phyloP scores from a whole-genome alignment of 2,797 vertebrate genomes.

The Mallotus villosus region DNA sequence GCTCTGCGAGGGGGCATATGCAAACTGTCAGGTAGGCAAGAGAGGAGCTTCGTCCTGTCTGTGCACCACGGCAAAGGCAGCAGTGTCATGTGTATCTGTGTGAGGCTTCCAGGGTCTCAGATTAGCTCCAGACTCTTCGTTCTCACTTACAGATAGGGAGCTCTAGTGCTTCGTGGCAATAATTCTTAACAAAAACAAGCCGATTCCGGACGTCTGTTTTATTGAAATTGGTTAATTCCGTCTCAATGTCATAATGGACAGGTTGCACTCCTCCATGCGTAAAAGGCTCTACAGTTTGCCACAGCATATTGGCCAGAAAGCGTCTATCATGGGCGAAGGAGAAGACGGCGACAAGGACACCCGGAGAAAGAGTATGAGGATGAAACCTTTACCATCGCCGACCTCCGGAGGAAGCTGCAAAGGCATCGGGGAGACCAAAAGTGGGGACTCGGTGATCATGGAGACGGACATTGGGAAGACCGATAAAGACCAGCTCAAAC shows the following conservation, averaged over 20 bases:
- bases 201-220: slow-evolving; percentile 52
- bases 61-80: slow-evolving; percentile 53
- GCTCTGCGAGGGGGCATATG: slow-evolving; percentile 66
- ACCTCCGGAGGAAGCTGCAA: slow-evolving; percentile 78
- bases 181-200: slow-evolving; percentile 47
- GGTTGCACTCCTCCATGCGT: slow-evolving; percentile 96
- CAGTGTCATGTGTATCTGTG: slow-evolving; percentile 68
- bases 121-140: slow-evolving; percentile 70
- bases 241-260: slow-evolving; percentile 88
- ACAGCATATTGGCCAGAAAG: slow-evolving; percentile 92
- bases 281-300: slow-evolving; percentile 99
- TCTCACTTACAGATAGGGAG: slow-evolving; percentile 64
- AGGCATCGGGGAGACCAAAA: slow-evolving; percentile 75
- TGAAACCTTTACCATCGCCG: slow-evolving; percentile 88
- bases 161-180: slow-evolving; percentile 51
- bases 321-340: slow-evolving; percentile 91
- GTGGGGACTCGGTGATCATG: slow-evolving; percentile 80
- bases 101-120: slow-evolving; percentile 66
- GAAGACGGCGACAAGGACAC: slow-evolving; percentile 87
- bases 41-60: slow-evolving; percentile 52
- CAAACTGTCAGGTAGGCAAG: slow-evolving; percentile 71
- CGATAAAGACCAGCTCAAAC: slow-evolving; percentile 89
- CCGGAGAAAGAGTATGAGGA: slow-evolving; percentile 88
- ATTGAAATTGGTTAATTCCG: slow-evolving; percentile 31
- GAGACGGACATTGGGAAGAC: slow-evolving; percentile 86